Percentiles rank a stretch among this genome's conserved stretches.
phyloP scores from a whole-genome alignment of 1,140 invertebrate species.

The Gonatopus flavifemur region DNA sequence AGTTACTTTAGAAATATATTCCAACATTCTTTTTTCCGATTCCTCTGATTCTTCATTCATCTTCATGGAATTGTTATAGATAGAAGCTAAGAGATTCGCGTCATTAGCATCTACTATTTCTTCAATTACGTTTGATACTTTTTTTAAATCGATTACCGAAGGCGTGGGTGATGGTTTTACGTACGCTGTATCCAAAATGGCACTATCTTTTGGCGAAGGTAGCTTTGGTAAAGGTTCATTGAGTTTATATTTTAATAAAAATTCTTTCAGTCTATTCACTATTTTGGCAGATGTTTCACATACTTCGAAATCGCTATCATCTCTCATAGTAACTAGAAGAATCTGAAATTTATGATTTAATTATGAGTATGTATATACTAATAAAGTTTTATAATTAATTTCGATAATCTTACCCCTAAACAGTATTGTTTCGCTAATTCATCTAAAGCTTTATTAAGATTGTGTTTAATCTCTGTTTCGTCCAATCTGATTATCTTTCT shows the following conservation, averaged over 20 bases:
- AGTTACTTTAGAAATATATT: slow-evolving; percentile 52
- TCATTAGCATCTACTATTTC: slow-evolving; percentile 58
- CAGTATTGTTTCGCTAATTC: slow-evolving; percentile 68
- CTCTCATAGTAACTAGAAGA: slow-evolving; percentile 64
- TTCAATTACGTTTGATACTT: slow-evolving; percentile 41
- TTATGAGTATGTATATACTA: slow-evolving; percentile 6
- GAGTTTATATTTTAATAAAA: slow-evolving; percentile 64
- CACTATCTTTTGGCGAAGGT: slow-evolving; percentile 48
- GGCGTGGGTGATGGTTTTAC: slow-evolving; percentile 28
- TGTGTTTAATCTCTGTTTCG: slow-evolving; percentile 66
- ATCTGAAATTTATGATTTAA: slow-evolving; percentile 41
- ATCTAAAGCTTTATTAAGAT: slow-evolving; percentile 67
- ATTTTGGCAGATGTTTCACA: slow-evolving; percentile 63
- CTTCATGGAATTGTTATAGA: slow-evolving; percentile 58
- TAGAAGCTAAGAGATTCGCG: slow-evolving; percentile 61
- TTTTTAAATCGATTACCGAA: slow-evolving; percentile 19
- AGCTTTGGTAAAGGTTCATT: slow-evolving; percentile 41
- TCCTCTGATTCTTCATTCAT: slow-evolving; percentile 32
- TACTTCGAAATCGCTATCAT: slow-evolving; percentile 73
- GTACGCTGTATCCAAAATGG: slow-evolving; percentile 37
- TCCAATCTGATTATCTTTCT: slow-evolving; percentile 75
- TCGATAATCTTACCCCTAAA: slow-evolving; percentile 57
- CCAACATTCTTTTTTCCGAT: slow-evolving; percentile 47
- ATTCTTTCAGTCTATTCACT: slow-evolving; percentile 60
- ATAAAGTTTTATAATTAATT: background rate